A percentile compares a stretch with the other conserved stretches of the same genome.
Evolutionary conservation across 2,797 vertebrate species (phyloP).

Genomic region (Paramormyrops hopkinsi): DNA sequence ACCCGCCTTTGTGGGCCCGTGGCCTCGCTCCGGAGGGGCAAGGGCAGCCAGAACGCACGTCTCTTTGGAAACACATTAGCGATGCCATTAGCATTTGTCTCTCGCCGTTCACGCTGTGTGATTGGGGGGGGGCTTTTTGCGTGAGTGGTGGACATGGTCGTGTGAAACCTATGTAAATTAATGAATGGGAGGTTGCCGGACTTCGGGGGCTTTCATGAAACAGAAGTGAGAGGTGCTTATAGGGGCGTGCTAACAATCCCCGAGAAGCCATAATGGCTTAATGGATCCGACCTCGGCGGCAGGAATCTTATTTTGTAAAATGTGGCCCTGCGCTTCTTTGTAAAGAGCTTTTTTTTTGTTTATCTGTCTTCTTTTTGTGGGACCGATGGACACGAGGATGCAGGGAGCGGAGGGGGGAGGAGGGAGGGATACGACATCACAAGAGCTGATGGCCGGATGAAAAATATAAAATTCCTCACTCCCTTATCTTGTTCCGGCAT

Average conservation of each 20-base stretch:
- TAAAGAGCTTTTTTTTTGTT: slow-evolving; percentile 9
- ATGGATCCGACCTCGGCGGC: not conserved
- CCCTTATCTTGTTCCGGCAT: not conserved
- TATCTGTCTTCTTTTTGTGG: not conserved
- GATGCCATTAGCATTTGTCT: slow-evolving; percentile 10
- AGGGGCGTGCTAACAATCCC: not conserved
- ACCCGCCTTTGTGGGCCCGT: not conserved
- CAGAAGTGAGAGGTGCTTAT: slow-evolving; percentile 9
- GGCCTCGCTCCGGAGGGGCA: not conserved
- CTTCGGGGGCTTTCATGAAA: not conserved
- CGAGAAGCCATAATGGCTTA: slow-evolving; percentile 25
- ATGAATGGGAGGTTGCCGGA: not conserved
- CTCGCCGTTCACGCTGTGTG: not conserved
- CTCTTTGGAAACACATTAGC: slow-evolving; percentile 17
- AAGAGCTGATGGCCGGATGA: not conserved
- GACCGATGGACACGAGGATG: not conserved
- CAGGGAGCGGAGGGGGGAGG: not conserved
- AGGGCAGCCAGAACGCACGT: not conserved
- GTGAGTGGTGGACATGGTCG: not conserved
- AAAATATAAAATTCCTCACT: slow-evolving; percentile 11
- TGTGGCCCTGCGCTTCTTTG: not conserved
- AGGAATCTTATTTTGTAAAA: not conserved
- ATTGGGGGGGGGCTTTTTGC: not conserved
- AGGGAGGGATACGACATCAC: not conserved
- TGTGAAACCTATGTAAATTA: slow-evolving; percentile 8